A percentile compares a stretch with the other conserved stretches of the same genome.
These are phyloP conservation scores for Carpatolechia fugitivella DNA, from an alignment of 2,888 invertebrate species.

Conservation along the genomic window DNA sequence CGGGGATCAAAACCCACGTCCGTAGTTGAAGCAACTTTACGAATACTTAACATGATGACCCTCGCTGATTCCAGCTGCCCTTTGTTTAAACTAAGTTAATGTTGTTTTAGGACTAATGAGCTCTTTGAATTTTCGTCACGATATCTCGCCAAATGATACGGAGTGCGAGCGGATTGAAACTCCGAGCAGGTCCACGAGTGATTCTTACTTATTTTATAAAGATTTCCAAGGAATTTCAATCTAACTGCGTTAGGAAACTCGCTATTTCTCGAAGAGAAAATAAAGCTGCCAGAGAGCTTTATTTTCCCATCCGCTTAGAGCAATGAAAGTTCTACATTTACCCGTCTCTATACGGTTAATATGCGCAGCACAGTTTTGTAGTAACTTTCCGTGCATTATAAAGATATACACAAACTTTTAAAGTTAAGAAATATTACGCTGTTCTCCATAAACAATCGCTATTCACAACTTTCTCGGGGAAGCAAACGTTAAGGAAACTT, in stretches of 20 bases:
- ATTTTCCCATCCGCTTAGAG: slow-evolving; percentile 7
- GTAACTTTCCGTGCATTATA: not conserved
- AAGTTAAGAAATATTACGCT: slow-evolving; percentile 1
- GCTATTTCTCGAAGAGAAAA: slow-evolving; percentile 1
- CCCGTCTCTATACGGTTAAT: not conserved
- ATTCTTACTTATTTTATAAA: slow-evolving; percentile 13
- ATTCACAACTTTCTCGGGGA: not conserved
- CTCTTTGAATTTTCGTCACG: slow-evolving; percentile 52
- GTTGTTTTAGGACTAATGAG: slow-evolving; percentile 69
- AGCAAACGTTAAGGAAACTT: not conserved
- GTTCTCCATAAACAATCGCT: slow-evolving; percentile 2
- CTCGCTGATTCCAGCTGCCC: slow-evolving; percentile 39
- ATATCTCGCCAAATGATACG: slow-evolving; percentile 36
- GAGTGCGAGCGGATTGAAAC: slow-evolving; percentile 22
- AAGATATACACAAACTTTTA: not conserved
- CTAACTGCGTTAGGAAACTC: slow-evolving; percentile 1
- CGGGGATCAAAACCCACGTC: slow-evolving; percentile 27
- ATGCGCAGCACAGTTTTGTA: not conserved
- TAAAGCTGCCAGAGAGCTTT: not conserved
- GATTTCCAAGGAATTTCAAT: slow-evolving; percentile 12
- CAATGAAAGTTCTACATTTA: slow-evolving; percentile 2
- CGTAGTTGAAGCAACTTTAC: slow-evolving; percentile 27
- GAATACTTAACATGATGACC: slow-evolving; percentile 32
- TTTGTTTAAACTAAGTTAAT: slow-evolving; percentile 53
- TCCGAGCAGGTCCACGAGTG: not conserved